Conservation (phyloP, 2,888 invertebrate species). For the Xanthia togata region DNA sequence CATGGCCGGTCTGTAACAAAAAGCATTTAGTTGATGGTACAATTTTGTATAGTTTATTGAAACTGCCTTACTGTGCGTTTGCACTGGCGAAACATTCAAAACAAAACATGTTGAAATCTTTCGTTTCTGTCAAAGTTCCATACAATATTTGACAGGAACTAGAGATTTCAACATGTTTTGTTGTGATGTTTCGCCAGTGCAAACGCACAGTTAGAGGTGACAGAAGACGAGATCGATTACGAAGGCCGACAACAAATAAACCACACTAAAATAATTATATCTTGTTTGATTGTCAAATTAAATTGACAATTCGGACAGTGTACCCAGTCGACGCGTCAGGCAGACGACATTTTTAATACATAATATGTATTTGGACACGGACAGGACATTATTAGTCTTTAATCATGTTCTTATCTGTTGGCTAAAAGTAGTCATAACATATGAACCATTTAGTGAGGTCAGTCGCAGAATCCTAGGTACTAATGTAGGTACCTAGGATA, state of each 20-base stretch:
- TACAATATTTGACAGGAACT: too few relatives aligned
- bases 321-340: neutral
- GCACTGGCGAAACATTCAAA: too few relatives aligned
- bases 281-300: neutral
- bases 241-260: neutral
- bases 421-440: neutral
- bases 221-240: conserved; percentile 10
- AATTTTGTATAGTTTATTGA: too few relatives aligned
- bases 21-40: neutral
- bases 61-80: too few relatives aligned
- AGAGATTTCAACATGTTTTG: too few relatives aligned
- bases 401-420: neutral
- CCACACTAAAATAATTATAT: neutral
- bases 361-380: neutral
- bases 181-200: too few relatives aligned
- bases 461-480: neutral
- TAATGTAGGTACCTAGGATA: too few relatives aligned
- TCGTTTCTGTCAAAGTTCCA: too few relatives aligned
- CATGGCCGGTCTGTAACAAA: conserved; percentile 54
- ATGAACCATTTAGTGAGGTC: neutral
- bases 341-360: neutral
- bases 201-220: too few relatives aligned
- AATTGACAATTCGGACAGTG: neutral
- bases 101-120: too few relatives aligned
- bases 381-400: neutral